Evolutionary conservation across 2,797 vertebrate genomes (phyloP), one percentile per base, ranked within the genome.

Genomic region (Zenarchopterus dispar): DNA sequence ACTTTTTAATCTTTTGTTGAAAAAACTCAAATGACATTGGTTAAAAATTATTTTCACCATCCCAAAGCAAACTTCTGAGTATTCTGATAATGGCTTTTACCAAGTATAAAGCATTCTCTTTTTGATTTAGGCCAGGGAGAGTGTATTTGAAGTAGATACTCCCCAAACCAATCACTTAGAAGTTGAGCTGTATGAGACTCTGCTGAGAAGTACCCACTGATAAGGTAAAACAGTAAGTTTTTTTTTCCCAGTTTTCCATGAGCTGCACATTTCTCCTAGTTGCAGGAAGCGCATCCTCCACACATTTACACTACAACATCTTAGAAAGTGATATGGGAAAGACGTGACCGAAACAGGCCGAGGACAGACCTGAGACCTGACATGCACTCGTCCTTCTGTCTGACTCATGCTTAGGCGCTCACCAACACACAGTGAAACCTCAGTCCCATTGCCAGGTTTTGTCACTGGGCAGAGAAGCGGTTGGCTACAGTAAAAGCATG

Each of bases 381-480:
- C 89, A 80, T 89, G 88, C 88, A 89, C 89, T 86, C 88, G 73
- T 86, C 81, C 82, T 70, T 73, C 71, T 62, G 74, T 88, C 88
- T 91, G 91, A 92, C 89, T 92, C 91, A 92, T 85, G 89, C 88
- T 86, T 83, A 89, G 87, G 82, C 69, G 82, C 80, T 89, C 87
- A 85, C 87, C 89, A 84, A 85, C 88, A 88, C 86, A 91, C 89
- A 92, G 91, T 90, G 78, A 91, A 90, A 90, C 87, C 88, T 91
- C 87, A 91, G 89, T 91, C 84, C 88, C 81, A 65, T 84, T 89
- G 91, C 89, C 90, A 91, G 91, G 84, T 90, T 91, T 85, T 86
- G 91, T 90, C 89, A 91, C 91, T 82, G 88, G 86, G 88, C 87
- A 92, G 88, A 91, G 84, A 82, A 88, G 77, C 66, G 77, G 84